phyloP scores from a whole-genome alignment of 2,113 vertebrate species.

The Amphiprion ocellaris region DNA sequence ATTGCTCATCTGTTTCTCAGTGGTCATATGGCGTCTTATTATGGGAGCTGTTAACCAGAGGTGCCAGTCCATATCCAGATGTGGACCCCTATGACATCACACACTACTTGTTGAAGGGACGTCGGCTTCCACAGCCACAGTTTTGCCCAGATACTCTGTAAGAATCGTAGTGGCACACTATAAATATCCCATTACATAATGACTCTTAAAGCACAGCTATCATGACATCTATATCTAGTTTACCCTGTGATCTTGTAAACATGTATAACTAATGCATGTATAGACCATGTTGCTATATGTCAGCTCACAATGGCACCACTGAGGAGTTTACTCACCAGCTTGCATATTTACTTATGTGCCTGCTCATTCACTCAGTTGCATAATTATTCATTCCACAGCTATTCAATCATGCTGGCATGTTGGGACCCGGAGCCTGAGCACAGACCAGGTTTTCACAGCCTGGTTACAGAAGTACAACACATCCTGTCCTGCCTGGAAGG shows the following conservation, averaged over 20 bases:
- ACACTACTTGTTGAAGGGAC: conserved; percentile 88
- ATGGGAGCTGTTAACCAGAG: conserved; percentile 96
- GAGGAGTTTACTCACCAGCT: neutral
- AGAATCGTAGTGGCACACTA: conserved; percentile 71
- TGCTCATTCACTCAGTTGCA: neutral
- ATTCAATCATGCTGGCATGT: conserved; percentile 90
- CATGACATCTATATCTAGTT: neutral
- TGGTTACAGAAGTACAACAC: conserved; percentile 84
- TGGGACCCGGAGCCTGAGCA: conserved; percentile 88
- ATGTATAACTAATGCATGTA: neutral
- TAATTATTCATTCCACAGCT: conserved; percentile 82
- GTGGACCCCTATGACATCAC: conserved; percentile 95
- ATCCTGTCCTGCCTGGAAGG: conserved; percentile 85
- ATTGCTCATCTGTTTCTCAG: conserved; percentile 71
- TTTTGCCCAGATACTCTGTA: conserved; percentile 93
- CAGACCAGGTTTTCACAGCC: conserved; percentile 86
- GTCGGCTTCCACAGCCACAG: conserved; percentile 92
- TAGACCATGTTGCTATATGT: neutral
- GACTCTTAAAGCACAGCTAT: neutral
- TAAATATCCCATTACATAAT: neutral
- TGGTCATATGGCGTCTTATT: conserved; percentile 96
- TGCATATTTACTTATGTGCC: neutral
- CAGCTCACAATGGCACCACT: conserved; percentile 1
- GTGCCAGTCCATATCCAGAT: conserved; percentile 91
- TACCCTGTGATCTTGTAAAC: neutral